Conservation (phyloP, 2,888 invertebrate genomes). For the Drosophila colorata region DNA sequence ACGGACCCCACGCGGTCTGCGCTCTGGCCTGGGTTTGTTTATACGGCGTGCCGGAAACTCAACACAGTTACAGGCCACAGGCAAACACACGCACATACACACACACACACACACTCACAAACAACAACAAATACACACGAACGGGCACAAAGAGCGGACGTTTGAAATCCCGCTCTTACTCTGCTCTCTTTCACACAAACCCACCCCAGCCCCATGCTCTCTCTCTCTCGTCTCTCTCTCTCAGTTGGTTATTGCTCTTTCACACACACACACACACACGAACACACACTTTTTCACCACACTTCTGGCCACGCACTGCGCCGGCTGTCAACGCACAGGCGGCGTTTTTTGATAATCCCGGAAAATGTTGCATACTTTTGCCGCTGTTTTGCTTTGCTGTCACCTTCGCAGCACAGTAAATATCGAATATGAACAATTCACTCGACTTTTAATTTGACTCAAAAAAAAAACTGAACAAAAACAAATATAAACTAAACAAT, state of each 20-base stretch:
- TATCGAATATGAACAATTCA: neutral
- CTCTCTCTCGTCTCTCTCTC: conserved; percentile 7
- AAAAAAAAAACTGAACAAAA: too few species aligned
- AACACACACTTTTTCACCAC: conserved; percentile 64
- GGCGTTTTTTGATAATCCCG: conserved; percentile 24
- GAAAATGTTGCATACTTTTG: conserved; percentile 63
- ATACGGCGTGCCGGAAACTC: conserved; percentile 76
- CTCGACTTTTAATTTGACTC: too few species aligned
- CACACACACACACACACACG: neutral
- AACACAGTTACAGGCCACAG: conserved; percentile 68
- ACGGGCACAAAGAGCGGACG: conserved; percentile 22
- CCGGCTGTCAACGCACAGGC: conserved; percentile 62
- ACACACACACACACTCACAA: conserved; percentile 1
- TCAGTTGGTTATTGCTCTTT: conserved; percentile 9
- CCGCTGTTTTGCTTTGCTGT: conserved; percentile 58
- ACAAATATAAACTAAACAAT: too few species aligned
- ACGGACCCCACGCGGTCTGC: conserved; percentile 14
- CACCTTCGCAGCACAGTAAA: conserved; percentile 54
- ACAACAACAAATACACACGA: conserved; percentile 3
- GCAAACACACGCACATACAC: conserved; percentile 41
- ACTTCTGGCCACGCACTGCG: conserved; percentile 59
- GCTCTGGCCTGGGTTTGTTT: conserved; percentile 70
- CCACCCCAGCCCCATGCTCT: neutral
- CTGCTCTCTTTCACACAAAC: neutral
- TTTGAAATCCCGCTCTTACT: neutral